A percentile compares a stretch with the other conserved stretches of the same genome.
Evolutionary conservation across 2,113 vertebrate species (phyloP).

Genomic region (Piaya cayana): DNA sequence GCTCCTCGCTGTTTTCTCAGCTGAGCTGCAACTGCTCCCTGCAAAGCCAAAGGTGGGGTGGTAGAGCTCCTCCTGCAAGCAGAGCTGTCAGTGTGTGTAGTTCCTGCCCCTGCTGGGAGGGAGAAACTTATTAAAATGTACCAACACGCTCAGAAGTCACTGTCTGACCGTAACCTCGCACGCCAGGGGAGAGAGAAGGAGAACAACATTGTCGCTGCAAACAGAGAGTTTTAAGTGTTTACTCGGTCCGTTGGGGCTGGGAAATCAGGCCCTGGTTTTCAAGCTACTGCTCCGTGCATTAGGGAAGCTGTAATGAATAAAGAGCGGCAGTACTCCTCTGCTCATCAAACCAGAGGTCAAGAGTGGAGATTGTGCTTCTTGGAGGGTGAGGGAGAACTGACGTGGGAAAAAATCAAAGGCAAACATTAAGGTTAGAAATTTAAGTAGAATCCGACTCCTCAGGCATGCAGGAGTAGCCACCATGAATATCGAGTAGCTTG

Average conservation of each 20-base stretch:
- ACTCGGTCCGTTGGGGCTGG: neutral
- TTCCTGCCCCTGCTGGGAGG: neutral
- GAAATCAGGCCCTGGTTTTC: neutral
- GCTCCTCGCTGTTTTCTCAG: neutral
- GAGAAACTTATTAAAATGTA: neutral
- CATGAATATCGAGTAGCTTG: neutral
- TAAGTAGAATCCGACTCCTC: neutral
- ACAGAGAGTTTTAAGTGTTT: neutral
- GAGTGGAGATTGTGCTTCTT: neutral
- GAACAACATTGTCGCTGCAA: neutral
- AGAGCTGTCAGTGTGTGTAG: neutral
- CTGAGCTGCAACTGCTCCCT: neutral
- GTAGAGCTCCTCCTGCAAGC: neutral
- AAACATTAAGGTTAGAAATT: neutral
- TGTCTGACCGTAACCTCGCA: rapidly evolving
- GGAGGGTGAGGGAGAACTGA: neutral
- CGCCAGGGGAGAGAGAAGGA: rapidly evolving
- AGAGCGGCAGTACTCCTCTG: neutral
- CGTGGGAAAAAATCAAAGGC: neutral
- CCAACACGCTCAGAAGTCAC: neutral
- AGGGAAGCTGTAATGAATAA: neutral
- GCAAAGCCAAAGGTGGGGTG: neutral
- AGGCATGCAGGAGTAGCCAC: neutral
- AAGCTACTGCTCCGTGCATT: rapidly evolving
- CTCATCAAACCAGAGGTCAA: neutral